phyloP scores from a whole-genome alignment of 2,888 invertebrate genomes.

The Diaprepes abbreviatus region DNA sequence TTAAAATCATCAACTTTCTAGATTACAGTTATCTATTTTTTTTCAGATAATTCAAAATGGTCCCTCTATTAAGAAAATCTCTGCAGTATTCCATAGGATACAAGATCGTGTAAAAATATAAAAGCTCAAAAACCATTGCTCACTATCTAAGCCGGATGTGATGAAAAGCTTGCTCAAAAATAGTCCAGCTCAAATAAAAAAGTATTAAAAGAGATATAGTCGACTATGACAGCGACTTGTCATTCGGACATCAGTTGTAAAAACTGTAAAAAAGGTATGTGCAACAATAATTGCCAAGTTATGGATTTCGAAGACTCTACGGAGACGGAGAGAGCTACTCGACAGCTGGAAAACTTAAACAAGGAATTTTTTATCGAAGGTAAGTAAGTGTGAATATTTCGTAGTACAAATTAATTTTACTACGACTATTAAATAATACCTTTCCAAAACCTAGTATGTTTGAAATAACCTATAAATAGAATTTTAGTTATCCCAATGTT shows the following conservation, averaged over 20 bases:
- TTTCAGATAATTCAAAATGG: constrained; percentile 4
- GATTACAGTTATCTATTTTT: neutral
- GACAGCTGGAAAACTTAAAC: constrained; percentile 55
- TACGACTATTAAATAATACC: too few relatives aligned
- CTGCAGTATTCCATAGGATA: neutral
- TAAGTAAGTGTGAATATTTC: too few relatives aligned
- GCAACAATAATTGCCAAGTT: constrained; percentile 33
- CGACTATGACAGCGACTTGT: constrained; percentile 38
- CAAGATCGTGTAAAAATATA: neutral
- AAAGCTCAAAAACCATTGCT: constrained; percentile 4
- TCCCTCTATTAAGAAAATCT: neutral
- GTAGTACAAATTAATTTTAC: too few relatives aligned
- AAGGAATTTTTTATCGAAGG: constrained; percentile 50
- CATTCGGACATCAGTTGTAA: constrained; percentile 30
- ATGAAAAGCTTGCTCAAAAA: constrained; percentile 45
- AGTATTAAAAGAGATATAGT: neutral
- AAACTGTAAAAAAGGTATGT: constrained; percentile 31
- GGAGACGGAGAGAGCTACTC: constrained; percentile 55
- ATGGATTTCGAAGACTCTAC: constrained; percentile 49
- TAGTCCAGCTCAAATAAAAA: constrained; percentile 38
- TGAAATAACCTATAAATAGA: too few relatives aligned
- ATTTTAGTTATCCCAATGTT: too few relatives aligned
- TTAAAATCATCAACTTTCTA: too few relatives aligned
- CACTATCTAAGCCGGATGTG: neutral
- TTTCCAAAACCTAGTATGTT: too few relatives aligned